Evolutionary conservation across 2,113 vertebrate genomes (phyloP).

Genomic region (Sarotherodon lohbergeri): DNA sequence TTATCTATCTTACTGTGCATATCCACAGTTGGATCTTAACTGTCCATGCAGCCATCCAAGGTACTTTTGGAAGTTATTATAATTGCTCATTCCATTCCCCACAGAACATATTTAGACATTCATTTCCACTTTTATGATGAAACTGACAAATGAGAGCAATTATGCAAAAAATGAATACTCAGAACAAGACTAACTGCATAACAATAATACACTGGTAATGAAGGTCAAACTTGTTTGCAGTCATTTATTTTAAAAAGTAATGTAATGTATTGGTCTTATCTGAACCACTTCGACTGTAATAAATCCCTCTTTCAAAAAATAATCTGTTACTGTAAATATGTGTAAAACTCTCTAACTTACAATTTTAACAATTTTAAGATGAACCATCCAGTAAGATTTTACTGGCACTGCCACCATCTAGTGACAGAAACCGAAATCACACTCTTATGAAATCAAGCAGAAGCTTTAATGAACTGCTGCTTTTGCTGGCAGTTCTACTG

Average conservation of each 20-base stretch:
- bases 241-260: not conserved
- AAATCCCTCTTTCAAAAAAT: not conserved
- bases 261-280: not conserved
- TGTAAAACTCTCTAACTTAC: not conserved
- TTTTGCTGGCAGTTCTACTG: not conserved
- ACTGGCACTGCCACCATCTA: not conserved
- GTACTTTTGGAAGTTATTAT: not conserved
- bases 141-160: not conserved
- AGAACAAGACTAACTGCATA: not conserved
- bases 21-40: not conserved
- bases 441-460: not conserved
- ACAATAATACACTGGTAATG: not conserved
- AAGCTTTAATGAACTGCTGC: not conserved
- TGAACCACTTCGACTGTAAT: not conserved
- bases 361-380: not conserved
- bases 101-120: not conserved
- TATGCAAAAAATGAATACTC: not conserved
- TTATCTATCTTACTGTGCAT: not conserved
- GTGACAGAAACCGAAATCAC: not conserved
- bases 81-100: not conserved
- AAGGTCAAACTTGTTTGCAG: not conserved
- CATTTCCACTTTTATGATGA: not conserved
- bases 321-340: not conserved
- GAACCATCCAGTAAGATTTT: not conserved
- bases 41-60: not conserved